Conservation (phyloP, 2,888 invertebrate genomes). For the Epicampocera succincta region DNA sequence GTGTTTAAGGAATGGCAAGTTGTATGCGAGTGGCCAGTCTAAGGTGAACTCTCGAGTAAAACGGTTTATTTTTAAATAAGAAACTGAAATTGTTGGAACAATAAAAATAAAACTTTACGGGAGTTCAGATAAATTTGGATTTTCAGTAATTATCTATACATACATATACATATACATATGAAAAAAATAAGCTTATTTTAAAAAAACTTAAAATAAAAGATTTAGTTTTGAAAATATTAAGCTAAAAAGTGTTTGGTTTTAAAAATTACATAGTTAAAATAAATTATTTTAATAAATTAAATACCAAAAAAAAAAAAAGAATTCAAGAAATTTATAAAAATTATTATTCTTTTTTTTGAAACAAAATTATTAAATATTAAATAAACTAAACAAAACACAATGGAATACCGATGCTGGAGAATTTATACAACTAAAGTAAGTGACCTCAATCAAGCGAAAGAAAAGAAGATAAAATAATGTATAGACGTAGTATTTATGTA, state of each 20-base stretch:
- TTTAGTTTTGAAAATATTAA: too few relatives aligned
- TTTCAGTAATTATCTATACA: conserved; percentile 8
- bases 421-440: conserved; percentile 81
- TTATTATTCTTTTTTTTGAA: conserved; percentile 4
- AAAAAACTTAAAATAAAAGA: too few relatives aligned
- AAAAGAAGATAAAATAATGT: conserved; percentile 67
- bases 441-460: conserved; percentile 77
- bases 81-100: neutral
- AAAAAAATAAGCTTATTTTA: too few relatives aligned
- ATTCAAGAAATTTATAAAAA: neutral
- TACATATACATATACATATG: neutral
- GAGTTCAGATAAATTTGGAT: conserved; percentile 15
- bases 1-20: conserved; percentile 80
- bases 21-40: conserved; percentile 79
- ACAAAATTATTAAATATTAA: conserved; percentile 6
- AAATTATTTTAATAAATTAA: too few relatives aligned
- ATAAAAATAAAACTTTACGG: conserved; percentile 32
- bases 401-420: conserved; percentile 82
- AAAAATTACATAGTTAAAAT: neutral
- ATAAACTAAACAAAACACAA: conserved; percentile 72
- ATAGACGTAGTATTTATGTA: conserved; percentile 42
- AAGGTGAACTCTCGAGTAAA: conserved; percentile 80
- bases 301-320: too few relatives aligned
- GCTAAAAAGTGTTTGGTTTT: too few relatives aligned
- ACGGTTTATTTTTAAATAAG: conserved; percentile 74